phyloP scores from a whole-genome alignment of 2,113 vertebrate genomes.

The Plecotus auritus region DNA sequence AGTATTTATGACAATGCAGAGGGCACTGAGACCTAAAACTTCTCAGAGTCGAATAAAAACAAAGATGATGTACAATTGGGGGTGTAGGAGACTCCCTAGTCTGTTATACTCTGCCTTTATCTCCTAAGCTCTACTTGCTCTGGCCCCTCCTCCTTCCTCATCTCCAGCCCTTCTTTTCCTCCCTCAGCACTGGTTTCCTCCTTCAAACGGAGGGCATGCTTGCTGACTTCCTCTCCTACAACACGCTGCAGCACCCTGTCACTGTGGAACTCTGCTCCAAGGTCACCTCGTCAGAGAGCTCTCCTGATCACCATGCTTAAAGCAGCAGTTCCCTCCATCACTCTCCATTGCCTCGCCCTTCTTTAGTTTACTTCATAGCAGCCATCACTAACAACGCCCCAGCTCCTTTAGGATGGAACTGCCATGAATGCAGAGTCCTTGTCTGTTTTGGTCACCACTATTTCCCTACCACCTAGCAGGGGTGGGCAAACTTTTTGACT shows the following conservation, averaged over 20 bases:
- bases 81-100: too few species aligned
- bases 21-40: background rate
- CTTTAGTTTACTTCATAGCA: background rate
- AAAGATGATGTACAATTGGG: background rate
- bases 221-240: background rate
- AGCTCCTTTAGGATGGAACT: background rate
- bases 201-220: background rate
- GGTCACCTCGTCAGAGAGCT: background rate
- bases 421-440: background rate
- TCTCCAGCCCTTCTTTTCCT: background rate
- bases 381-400: background rate
- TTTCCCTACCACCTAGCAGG: background rate
- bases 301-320: background rate
- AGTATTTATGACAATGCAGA: background rate
- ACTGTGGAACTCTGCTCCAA: background rate
- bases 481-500: too few species aligned
- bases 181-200: background rate
- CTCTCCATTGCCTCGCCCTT: background rate
- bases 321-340: background rate
- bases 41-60: background rate
- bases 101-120: background rate
- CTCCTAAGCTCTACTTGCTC: background rate
- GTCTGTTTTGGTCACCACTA: background rate
- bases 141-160: background rate
- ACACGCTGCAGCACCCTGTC: background rate